These are phyloP conservation scores for Ectropis grisescens DNA, from an alignment of 1,140 invertebrate genomes.

Conservation along the genomic window DNA sequence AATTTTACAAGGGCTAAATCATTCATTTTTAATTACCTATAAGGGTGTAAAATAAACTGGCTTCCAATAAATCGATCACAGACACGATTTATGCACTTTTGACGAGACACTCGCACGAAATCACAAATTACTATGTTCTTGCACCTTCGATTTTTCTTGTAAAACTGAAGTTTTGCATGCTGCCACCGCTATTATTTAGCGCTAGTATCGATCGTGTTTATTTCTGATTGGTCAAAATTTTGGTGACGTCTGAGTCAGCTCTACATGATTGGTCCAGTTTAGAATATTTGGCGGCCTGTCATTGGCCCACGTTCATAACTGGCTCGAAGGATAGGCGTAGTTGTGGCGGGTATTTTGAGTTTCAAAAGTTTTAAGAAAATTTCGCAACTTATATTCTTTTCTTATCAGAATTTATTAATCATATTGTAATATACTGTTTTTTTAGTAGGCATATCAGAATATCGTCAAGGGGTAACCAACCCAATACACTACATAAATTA, in stretches of 20 bases:
- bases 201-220: conserved; percentile 59
- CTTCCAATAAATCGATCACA: conserved; percentile 13
- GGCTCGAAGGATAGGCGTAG: conserved; percentile 16
- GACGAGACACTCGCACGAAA: conserved; percentile 26
- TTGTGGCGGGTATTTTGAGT: background rate
- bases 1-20: too few relatives aligned
- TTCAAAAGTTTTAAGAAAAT: conserved; percentile 26
- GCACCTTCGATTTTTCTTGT: conserved; percentile 38
- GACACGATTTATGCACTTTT: conserved; percentile 26
- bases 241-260: conserved; percentile 33
- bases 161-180: conserved; percentile 56
- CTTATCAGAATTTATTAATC: conserved; percentile 1
- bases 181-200: conserved; percentile 60
- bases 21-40: conserved; percentile 16
- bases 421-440: background rate
- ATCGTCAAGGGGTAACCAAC: too few relatives aligned
- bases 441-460: too few relatives aligned
- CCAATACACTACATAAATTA: too few relatives aligned
- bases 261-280: conserved; percentile 37
- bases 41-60: too few relatives aligned
- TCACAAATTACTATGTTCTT: conserved; percentile 21
- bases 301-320: conserved; percentile 64
- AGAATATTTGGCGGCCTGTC: conserved; percentile 36
- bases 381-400: conserved; percentile 7
- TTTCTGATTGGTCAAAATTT: conserved; percentile 34